Percentiles rank a stretch among this genome's conserved stretches.
Evolutionary conservation across 2,888 invertebrate species (phyloP).

Genomic region (Ramazzottius varieornatus): DNA sequence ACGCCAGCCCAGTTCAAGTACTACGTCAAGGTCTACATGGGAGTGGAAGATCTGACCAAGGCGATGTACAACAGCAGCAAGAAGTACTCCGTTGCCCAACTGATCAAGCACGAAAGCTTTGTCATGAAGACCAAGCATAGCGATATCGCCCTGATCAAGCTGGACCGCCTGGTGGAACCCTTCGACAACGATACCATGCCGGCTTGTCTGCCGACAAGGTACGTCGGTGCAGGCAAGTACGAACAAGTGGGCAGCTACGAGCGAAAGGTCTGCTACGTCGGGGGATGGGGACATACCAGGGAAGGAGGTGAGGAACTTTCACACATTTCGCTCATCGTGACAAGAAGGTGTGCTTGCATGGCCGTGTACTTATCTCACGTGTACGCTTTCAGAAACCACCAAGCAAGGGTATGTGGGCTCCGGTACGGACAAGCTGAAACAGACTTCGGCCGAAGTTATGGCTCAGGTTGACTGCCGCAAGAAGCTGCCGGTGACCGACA

Average conservation of each 20-base stretch:
- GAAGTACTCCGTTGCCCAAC: neutral
- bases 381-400: neutral
- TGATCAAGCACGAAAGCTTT: neutral
- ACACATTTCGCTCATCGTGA: neutral
- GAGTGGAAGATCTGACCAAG: neutral
- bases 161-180: neutral
- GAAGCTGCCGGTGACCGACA: neutral
- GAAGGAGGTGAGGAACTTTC: neutral
- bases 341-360: too few species aligned
- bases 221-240: neutral
- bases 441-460: neutral
- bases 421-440: neutral
- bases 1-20: neutral
- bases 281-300: neutral
- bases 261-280: neutral
- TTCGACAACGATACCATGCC: neutral
- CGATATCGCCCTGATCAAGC: neutral
- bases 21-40: conserved; percentile 3
- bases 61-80: neutral
- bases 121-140: neutral
- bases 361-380: too few species aligned
- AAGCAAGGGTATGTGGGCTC: neutral
- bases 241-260: neutral
- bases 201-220: neutral
- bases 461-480: neutral